Percentiles rank a stretch among this genome's conserved stretches.
Evolutionary conservation across 2,888 invertebrate genomes (phyloP).

Genomic region (Amphiduros pacificus): DNA sequence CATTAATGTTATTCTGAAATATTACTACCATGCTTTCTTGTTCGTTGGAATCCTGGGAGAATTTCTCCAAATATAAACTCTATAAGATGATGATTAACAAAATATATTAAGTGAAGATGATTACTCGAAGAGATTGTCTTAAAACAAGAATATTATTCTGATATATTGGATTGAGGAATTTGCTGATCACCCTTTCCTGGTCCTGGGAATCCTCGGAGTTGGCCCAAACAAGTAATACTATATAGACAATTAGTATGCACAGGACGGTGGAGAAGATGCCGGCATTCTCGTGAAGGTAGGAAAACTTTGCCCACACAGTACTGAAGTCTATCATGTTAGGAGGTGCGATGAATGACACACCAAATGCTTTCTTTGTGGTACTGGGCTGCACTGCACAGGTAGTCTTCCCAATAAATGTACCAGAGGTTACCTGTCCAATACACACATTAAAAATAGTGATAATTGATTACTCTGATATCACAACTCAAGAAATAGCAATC

Average conservation of each 20-base stretch:
- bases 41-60: no score
- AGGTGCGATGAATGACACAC: slow-evolving; percentile 42
- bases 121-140: no score
- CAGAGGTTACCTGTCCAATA: no score
- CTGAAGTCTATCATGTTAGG: slow-evolving; percentile 56
- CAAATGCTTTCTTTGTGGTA: neutral
- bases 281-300: slow-evolving; percentile 49
- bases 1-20: no score
- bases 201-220: slow-evolving; percentile 51
- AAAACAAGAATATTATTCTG: no score
- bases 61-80: no score
- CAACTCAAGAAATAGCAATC: no score
- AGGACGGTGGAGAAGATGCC: slow-evolving; percentile 53
- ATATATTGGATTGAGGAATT: no score
- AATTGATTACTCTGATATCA: no score
- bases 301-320: slow-evolving; percentile 55
- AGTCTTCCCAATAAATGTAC: neutral
- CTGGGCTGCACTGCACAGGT: slow-evolving; percentile 4
- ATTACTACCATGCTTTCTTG: no score
- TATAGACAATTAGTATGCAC: slow-evolving; percentile 44
- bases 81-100: no score
- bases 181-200: slow-evolving; percentile 4
- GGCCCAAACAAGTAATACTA: slow-evolving; percentile 46
- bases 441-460: neutral
- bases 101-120: no score